Evolutionary conservation across 2,888 invertebrate genomes (phyloP).

Genomic region (Ferdinandea cuprea): DNA sequence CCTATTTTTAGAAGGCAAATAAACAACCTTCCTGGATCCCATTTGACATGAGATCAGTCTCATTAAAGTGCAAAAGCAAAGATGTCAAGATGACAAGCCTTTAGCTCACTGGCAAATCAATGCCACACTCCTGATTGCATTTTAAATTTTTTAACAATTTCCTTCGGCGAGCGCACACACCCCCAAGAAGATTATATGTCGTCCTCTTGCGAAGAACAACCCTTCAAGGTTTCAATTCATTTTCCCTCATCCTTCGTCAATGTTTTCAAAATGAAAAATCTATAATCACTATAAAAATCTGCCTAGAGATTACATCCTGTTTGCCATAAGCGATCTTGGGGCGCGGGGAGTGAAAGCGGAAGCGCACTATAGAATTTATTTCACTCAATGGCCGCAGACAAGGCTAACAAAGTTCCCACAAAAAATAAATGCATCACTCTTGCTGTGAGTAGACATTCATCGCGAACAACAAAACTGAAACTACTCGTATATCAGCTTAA

Average conservation of each 20-base stretch:
- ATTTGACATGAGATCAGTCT: too few species aligned
- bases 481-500: constrained; percentile 10
- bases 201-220: background rate
- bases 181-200: constrained; percentile 1
- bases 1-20: too few species aligned
- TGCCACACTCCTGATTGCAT: constrained; percentile 47
- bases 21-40: too few species aligned
- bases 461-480: too few species aligned
- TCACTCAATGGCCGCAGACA: constrained; percentile 70
- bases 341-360: constrained; percentile 20
- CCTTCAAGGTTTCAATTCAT: constrained; percentile 20
- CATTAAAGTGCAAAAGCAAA: background rate
- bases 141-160: constrained; percentile 57
- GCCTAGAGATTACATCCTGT: background rate
- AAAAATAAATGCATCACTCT: background rate
- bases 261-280: constrained; percentile 26
- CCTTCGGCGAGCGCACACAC: constrained; percentile 28
- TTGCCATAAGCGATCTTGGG: background rate
- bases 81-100: constrained; percentile 24
- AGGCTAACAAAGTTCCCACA: constrained; percentile 61
- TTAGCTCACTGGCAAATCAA: constrained; percentile 26
- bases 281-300: constrained; percentile 39
- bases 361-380: constrained; percentile 46
- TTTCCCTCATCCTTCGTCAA: constrained; percentile 1
- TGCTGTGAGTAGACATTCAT: too few species aligned